Base-by-base conservation (phyloP, 2,888 invertebrate genomes). In the Spisula subtruncata region DNA sequence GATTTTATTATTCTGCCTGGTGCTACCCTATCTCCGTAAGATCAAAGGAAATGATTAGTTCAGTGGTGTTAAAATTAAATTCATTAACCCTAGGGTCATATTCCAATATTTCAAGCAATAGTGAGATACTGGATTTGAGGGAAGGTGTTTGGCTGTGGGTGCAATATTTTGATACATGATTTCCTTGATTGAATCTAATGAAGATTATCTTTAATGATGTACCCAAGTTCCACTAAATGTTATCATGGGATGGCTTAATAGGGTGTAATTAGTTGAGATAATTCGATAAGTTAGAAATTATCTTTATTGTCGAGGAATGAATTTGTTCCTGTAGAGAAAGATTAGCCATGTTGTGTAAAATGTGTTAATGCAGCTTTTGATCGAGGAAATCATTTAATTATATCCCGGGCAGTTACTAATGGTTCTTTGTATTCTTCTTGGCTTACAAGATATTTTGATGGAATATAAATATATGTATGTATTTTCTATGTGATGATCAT, bases 331-430 rank as follows among this genome's bases (percentile, higher is more conserved):
- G 75, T 32, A 71, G 71, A 32, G 71, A 71, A 32, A 16, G 29
- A 71, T 29, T 71, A 32, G 16, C 6, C 32, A 8, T 71, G 71
- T 14, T 41, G 1, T 14, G 75, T 32, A 75, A 75, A 75, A 75
- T 32, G 35, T 32, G 35, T 75, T 75, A 32, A 75, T 32, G 12
- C 32, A 75, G 14, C 75, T 75, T 75, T 75, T 75, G 75, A 75
- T 75, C 32, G 16, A 6, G 18, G 12, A 25, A 60, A 75, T 75
- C 16, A 32, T 16, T 32, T 75, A 75, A 32, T 75, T 32, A 32
- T 32, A 71, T 71, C 71, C 71, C 29, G 32, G 8, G 71, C 8
- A 2, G 10, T 32, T 12, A 32, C 18, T 71, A n/a, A 71, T 71
- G 32, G 51, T 51, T 51, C 51, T 51, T 51, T 51, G 51, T 12